Evolutionary conservation across 2,113 vertebrate genomes (phyloP).

Genomic region (Oreotrochilus melanogaster): DNA sequence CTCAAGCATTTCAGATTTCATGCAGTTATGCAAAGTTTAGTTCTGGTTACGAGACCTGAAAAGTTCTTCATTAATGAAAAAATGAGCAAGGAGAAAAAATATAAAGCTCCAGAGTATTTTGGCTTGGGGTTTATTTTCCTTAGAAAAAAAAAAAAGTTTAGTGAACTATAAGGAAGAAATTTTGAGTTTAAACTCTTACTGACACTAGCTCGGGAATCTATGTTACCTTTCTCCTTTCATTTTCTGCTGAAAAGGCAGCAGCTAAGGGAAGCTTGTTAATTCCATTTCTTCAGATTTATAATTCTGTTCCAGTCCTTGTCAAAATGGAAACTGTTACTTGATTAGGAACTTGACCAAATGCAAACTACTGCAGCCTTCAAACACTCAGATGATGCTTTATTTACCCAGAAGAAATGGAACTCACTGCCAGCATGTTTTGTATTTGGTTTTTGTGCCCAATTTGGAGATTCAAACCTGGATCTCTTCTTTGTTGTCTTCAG

Average conservation of each 20-base stretch:
- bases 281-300: background rate
- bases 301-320: background rate
- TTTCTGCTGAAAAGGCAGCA: background rate
- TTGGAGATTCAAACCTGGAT: background rate
- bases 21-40: background rate
- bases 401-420: background rate
- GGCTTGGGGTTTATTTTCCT: no score
- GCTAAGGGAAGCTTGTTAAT: background rate
- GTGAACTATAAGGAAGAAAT: background rate
- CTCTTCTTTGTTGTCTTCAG: background rate
- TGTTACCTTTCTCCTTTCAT: background rate
- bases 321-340: background rate
- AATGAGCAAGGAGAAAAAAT: background rate
- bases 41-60: background rate
- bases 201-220: background rate
- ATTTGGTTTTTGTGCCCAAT: background rate
- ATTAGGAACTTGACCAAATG: background rate
- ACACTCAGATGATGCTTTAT: background rate
- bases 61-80: background rate
- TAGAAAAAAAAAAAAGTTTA: background rate
- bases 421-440: background rate
- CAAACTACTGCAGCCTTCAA: background rate
- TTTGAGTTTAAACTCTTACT: background rate
- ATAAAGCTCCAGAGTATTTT: background rate
- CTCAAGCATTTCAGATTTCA: background rate